Percentiles rank a stretch among this genome's conserved stretches.
phyloP scores from a whole-genome alignment of 1,140 invertebrate species.

The Limonius californicus region DNA sequence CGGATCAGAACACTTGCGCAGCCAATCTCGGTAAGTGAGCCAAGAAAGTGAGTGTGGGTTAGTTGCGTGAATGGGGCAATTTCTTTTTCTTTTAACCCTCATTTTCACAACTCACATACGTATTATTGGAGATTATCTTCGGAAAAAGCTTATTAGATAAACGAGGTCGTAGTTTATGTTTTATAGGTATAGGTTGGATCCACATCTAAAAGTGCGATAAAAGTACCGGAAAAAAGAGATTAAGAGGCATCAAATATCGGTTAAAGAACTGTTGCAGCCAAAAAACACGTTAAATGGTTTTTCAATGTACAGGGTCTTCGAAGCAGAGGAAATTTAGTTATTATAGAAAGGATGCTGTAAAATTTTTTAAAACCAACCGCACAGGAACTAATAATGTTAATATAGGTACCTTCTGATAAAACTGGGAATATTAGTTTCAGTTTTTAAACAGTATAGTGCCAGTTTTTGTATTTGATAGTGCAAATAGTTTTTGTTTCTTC shows the following conservation, averaged over 20 bases:
- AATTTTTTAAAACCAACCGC: no score
- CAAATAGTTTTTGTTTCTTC: no score
- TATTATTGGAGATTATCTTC: background rate
- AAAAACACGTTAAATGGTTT: no score
- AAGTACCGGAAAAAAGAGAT: no score
- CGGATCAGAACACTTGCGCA: background rate
- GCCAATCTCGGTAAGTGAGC: constrained; percentile 2
- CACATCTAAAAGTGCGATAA: background rate
- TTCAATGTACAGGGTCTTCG: no score
- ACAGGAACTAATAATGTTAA: no score
- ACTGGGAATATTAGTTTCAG: no score
- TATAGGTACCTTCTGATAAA: no score
- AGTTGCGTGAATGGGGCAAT: constrained; percentile 5
- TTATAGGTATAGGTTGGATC: background rate
- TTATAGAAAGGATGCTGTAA: no score
- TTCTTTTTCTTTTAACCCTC: constrained; percentile 6
- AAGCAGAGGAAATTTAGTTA: no score
- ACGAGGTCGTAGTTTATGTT: background rate
- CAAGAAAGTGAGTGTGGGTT: background rate
- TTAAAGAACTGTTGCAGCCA: background rate
- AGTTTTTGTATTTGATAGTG: no score
- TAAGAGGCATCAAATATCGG: background rate
- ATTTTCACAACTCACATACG: background rate
- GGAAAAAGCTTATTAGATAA: background rate
- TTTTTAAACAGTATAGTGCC: no score